phyloP scores from a whole-genome alignment of 2,113 vertebrate species.

The Oreochromis niloticus region DNA sequence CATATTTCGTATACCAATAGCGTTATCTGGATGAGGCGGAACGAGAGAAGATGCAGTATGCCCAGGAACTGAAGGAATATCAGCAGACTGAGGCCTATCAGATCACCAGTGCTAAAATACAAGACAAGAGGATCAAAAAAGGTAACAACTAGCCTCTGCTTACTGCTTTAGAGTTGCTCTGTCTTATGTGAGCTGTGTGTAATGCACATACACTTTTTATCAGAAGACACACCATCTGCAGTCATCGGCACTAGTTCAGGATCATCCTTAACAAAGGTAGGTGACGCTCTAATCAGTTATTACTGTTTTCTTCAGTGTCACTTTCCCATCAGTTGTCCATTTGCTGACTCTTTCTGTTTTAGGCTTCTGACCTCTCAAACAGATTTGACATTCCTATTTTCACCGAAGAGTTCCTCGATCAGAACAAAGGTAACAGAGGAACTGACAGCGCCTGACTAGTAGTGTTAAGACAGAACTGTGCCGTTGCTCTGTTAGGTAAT shows the following conservation, averaged over 20 bases:
- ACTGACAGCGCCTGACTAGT: neutral
- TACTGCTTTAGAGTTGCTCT: neutral
- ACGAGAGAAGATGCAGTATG: conserved; percentile 93
- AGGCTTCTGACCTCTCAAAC: conserved; percentile 79
- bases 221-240: conserved; percentile 72
- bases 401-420: conserved; percentile 96
- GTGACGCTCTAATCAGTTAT: neutral
- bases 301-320: neutral
- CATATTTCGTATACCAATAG: conserved; percentile 50
- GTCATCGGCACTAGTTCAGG: conserved; percentile 65
- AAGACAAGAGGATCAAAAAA: conserved; percentile 94
- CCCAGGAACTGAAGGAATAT: conserved; percentile 89
- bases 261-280: conserved; percentile 65
- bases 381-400: conserved; percentile 94
- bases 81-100: conserved; percentile 95
- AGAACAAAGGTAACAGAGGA: conserved; percentile 87
- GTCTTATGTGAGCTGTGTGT: neutral
- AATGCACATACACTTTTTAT: neutral
- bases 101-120: conserved; percentile 89
- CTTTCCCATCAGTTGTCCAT: neutral
- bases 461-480: neutral
- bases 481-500: neutral
- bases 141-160: conserved; percentile 60
- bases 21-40: conserved; percentile 93
- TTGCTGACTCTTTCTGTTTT: neutral